Evolutionary conservation across 2,113 vertebrate species (phyloP), one percentile per base, ranked within the genome.

Genomic region (Cariama cristata): DNA sequence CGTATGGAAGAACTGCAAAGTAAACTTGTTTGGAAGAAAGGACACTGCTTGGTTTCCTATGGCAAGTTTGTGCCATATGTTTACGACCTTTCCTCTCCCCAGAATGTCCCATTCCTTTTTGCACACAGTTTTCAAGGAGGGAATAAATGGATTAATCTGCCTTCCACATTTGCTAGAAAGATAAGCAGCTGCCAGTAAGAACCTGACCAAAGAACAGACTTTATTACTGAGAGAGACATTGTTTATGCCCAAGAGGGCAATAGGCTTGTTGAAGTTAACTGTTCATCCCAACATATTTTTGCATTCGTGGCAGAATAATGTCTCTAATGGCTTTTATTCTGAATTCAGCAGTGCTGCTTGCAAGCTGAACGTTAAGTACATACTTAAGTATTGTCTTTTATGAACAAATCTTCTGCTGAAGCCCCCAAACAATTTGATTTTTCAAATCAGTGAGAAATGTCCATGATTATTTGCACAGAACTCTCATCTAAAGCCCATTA

Each of bases 181-280:
- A 95, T 97, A 97, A 95, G 90, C 90, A 94, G 86, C 79, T 95
- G 75, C 38, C 75, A 90, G 55, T 83, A 93, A 95, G 79, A 92
- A 90, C 50, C 45, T 92, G 95, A 97, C 92, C 90, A 93, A 93
- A 90, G 79, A 83, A 83, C 67, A 80, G 45, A 58, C 33, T 68
- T 94, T 50, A 71, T 76, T 83, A 88, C 63, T 67, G 74, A 89
- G 33, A 85, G 44, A 82, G 58, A 62, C 18, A 22, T 58, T 79
- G 73, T 88, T 73, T 83, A 73, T 63, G 71, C 53, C 35, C 79
- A 76, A 93, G 58, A 88, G 66, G 33, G 69, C 74, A 92, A 92
- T 17, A 81, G 82, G 40, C 72, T 92, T 88, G 76, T 73, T 90
- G 64, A 92, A 77, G 40, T 80, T 82, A 86, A 69, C 52, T 75